Conservation (phyloP, 2,113 vertebrate species). For the Cheilinus undulatus region DNA sequence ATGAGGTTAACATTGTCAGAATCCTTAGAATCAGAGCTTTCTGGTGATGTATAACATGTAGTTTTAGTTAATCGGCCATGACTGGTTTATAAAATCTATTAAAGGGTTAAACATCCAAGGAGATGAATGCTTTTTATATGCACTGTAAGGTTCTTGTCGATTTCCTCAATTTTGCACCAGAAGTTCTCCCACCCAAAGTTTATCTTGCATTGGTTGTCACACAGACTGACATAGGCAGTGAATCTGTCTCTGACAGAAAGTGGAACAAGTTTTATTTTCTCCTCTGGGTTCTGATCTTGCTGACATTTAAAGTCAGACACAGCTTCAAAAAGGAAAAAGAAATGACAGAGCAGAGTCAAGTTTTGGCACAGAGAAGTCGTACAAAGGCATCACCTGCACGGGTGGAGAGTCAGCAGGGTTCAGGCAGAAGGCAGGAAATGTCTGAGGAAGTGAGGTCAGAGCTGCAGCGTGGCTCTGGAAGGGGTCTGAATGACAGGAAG, state of each 20-base stretch:
- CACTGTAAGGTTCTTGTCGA: no score
- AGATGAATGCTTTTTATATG: no score
- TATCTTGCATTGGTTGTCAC: neutral
- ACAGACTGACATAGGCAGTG: neutral
- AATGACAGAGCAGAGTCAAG: neutral
- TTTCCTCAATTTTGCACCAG: no score
- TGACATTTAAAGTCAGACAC: slow-evolving; percentile 19
- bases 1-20: no score
- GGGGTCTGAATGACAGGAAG: slow-evolving; percentile 68
- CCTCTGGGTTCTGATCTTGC: neutral
- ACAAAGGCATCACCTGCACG: slow-evolving; percentile 32
- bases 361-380: neutral
- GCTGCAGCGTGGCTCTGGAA: slow-evolving; percentile 56
- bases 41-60: no score
- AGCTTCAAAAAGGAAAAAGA: neutral
- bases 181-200: neutral
- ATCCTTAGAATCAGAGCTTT: no score
- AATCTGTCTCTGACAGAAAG: neutral
- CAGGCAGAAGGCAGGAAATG: slow-evolving; percentile 57
- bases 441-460: slow-evolving; percentile 70
- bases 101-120: no score
- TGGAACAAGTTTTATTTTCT: neutral
- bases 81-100: no score
- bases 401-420: slow-evolving; percentile 21
- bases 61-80: no score